These are phyloP conservation scores for Protosalanx chinensis DNA, from an alignment of 2,797 vertebrate species.

Conservation along the genomic window DNA sequence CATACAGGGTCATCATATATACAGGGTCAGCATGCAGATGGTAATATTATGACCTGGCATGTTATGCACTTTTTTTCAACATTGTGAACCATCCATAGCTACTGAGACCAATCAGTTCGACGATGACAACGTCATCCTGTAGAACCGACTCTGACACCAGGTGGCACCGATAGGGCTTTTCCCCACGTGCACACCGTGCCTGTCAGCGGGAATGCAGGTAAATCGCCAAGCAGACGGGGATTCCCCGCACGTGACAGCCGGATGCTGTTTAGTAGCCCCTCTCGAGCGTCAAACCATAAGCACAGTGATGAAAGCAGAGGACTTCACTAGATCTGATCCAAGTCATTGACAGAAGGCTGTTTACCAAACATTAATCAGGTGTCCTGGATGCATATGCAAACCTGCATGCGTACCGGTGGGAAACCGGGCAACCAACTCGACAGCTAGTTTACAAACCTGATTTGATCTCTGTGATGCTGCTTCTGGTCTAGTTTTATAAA, in stretches of 20 bases:
- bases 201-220: not conserved
- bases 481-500: conserved; percentile 29
- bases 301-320: too few species aligned
- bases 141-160: not conserved
- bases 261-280: not conserved
- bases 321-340: not conserved
- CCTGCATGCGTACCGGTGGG: conserved; percentile 10
- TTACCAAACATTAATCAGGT: not conserved
- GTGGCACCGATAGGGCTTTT: not conserved
- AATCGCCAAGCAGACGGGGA: not conserved
- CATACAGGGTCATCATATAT: too few species aligned
- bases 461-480: conserved; percentile 29
- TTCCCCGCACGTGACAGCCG: not conserved
- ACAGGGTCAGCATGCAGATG: too few species aligned
- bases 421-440: conserved; percentile 15
- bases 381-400: not conserved
- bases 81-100: not conserved
- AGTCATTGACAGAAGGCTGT: not conserved
- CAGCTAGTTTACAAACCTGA: conserved; percentile 53
- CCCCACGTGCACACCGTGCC: not conserved
- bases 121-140: not conserved
- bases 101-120: too few species aligned
- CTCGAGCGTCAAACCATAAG: not conserved
- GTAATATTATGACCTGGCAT: too few species aligned
- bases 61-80: not conserved